These are phyloP conservation scores for Leptodactylus fuscus DNA, from an alignment of 2,113 vertebrate genomes.

Conservation along the genomic window DNA sequence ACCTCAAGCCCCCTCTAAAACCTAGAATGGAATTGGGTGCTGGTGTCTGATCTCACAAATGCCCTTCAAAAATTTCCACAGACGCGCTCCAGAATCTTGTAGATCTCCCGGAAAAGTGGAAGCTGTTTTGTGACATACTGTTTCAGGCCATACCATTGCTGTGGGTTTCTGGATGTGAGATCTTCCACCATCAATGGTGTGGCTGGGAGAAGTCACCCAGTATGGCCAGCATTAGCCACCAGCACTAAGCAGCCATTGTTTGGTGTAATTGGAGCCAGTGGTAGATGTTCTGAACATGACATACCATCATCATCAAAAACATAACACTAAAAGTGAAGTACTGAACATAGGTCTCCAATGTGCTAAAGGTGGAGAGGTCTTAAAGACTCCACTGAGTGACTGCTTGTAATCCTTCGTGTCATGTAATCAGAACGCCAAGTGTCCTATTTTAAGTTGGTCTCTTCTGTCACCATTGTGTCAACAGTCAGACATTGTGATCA, in stretches of 20 bases:
- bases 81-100: too few species aligned
- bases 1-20: too few species aligned
- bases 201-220: background rate
- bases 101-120: too few species aligned
- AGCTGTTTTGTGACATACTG: too few species aligned
- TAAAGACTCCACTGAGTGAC: constrained; percentile 13
- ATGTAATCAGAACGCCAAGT: background rate
- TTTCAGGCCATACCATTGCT: too few species aligned
- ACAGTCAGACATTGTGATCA: constrained; percentile 23
- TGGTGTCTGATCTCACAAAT: too few species aligned
- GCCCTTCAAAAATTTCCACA: too few species aligned
- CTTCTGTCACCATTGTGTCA: constrained; percentile 29
- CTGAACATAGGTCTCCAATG: background rate
- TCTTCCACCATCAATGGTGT: background rate
- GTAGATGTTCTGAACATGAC: background rate
- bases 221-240: background rate
- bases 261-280: background rate
- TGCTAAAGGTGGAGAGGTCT: background rate
- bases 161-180: too few species aligned
- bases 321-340: background rate
- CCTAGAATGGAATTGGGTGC: too few species aligned
- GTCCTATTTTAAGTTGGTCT: background rate
- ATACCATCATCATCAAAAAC: background rate
- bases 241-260: background rate
- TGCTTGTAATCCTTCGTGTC: constrained; percentile 14